Percentiles rank a stretch among this genome's conserved stretches.
These are phyloP conservation scores for Eupithecia tripunctaria DNA, from an alignment of 2,888 invertebrate genomes.

Conservation along the genomic window DNA sequence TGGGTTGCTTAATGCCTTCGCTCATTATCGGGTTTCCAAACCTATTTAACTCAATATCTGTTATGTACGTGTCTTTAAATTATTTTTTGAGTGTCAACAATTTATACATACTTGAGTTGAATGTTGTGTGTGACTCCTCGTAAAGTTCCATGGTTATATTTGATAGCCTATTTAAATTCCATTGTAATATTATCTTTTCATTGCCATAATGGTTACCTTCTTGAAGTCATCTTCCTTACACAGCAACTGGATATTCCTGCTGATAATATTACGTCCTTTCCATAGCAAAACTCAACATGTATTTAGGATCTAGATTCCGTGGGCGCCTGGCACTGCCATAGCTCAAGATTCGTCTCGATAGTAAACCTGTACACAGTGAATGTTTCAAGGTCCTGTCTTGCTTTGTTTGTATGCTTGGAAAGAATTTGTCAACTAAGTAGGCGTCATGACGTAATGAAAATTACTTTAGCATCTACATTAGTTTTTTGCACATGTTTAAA, in stretches of 20 bases:
- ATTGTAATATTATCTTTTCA: not conserved
- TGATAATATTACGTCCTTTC: constrained; percentile 4
- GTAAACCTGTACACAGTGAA: constrained; percentile 69
- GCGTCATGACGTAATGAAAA: constrained; percentile 73
- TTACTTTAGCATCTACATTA: constrained; percentile 17
- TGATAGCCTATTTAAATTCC: not conserved
- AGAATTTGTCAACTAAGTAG: constrained; percentile 80
- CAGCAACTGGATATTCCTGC: not conserved
- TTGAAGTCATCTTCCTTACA: not conserved
- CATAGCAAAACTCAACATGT: constrained; percentile 38
- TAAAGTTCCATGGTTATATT: not conserved
- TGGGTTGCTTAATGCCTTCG: constrained; percentile 64
- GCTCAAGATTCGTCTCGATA: constrained; percentile 79
- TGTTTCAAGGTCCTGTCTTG: constrained; percentile 83
- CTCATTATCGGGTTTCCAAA: constrained; percentile 61
- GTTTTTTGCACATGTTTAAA: not conserved
- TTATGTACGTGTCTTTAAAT: not conserved
- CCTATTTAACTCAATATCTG: not conserved
- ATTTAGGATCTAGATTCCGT: constrained; percentile 59
- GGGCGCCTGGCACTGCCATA: constrained; percentile 69
- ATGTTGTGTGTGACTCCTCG: constrained; percentile 1
- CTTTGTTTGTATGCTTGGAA: constrained; percentile 73
- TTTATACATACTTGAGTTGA: not conserved
- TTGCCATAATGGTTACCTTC: not conserved
- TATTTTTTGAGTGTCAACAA: not conserved